These are phyloP conservation scores for Cheilinus undulatus DNA, from an alignment of 2,113 vertebrate species.

Conservation along the genomic window DNA sequence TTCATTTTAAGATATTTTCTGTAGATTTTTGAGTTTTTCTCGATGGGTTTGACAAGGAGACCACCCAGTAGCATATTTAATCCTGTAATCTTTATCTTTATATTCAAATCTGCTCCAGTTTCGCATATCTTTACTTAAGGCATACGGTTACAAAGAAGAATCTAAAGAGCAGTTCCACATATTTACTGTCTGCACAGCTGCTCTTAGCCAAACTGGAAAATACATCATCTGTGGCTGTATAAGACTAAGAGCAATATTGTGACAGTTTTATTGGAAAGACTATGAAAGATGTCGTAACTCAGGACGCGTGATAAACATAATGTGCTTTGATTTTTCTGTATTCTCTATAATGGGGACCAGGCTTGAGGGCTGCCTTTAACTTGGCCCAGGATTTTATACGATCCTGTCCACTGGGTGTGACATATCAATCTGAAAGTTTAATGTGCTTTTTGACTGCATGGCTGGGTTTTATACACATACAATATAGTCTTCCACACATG, in stretches of 20 bases:
- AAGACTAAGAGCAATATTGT: conserved; percentile 61
- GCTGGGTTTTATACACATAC: conserved; percentile 49
- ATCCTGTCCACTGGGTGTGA: conserved; percentile 39
- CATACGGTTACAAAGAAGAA: conserved; percentile 9
- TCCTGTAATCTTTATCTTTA: background rate
- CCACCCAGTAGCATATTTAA: conserved; percentile 4
- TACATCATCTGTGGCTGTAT: conserved; percentile 22
- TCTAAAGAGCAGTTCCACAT: conserved; percentile 38
- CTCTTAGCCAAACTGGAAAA: conserved; percentile 42
- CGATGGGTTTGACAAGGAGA: conserved; percentile 7
- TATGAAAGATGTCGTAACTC: conserved; percentile 65
- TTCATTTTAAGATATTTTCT: too few relatives aligned
- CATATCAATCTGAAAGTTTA: conserved; percentile 63
- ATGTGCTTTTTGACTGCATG: conserved; percentile 47
- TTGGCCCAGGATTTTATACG: conserved; percentile 40
- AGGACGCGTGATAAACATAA: conserved; percentile 66
- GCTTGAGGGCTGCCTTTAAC: conserved; percentile 29
- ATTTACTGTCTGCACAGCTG: conserved; percentile 37
- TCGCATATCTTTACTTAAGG: conserved; percentile 7
- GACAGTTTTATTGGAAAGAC: conserved; percentile 60
- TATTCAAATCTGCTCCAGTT: conserved; percentile 5
- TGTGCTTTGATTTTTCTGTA: conserved; percentile 65
- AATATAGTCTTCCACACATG: background rate
- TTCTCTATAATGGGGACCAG: conserved; percentile 47
- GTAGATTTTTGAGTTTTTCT: too few relatives aligned